Percentiles rank a stretch among this genome's conserved stretches.
These are phyloP conservation scores for Elanus axillaris DNA, from an alignment of 2,113 vertebrate species.

Conservation along the genomic window DNA sequence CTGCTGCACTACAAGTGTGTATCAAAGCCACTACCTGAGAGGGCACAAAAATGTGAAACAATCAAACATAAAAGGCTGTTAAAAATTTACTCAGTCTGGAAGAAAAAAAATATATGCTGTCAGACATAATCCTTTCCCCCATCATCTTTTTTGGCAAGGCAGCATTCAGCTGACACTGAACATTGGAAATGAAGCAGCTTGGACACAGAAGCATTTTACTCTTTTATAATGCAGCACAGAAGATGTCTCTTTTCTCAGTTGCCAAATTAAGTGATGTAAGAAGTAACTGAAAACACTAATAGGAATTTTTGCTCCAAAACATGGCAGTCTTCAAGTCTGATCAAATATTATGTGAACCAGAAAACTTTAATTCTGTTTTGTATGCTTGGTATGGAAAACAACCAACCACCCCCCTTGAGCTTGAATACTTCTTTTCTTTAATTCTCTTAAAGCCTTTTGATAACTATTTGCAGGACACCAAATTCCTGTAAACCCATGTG, in stretches of 20 bases:
- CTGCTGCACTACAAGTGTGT: neutral
- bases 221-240: neutral
- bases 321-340: neutral
- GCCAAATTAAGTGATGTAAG: neutral
- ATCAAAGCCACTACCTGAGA: neutral
- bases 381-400: neutral
- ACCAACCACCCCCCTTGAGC: neutral
- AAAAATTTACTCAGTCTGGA: neutral
- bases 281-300: neutral
- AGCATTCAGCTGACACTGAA: neutral
- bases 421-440: neutral
- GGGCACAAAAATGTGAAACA: neutral
- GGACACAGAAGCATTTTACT: neutral
- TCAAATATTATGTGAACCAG: neutral
- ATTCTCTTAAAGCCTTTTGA: neutral
- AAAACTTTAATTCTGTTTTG: neutral
- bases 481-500: neutral
- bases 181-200: neutral
- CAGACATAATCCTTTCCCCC: neutral
- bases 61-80: neutral
- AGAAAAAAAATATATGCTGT: neutral
- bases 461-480: neutral
- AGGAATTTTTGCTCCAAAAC: neutral
- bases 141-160: neutral
- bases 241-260: neutral